Percentiles rank a stretch among this genome's conserved stretches.
These are phyloP conservation scores for Gymnocheta viridis DNA, from an alignment of 2,888 invertebrate genomes.

Conservation along the genomic window DNA sequence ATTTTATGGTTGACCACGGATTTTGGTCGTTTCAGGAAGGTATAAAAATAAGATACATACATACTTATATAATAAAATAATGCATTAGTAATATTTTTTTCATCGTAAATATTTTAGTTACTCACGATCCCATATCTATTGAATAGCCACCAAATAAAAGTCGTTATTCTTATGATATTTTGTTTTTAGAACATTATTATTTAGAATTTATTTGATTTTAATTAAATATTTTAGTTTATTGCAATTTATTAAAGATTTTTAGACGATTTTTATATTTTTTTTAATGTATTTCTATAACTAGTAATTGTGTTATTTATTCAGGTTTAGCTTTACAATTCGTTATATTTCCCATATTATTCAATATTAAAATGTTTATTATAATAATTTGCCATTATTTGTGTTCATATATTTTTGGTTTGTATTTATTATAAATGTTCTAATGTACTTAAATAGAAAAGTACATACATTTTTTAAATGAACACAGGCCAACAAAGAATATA, in stretches of 20 bases:
- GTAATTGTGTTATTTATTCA: conserved; percentile 5
- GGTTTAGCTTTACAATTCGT: conserved; percentile 54
- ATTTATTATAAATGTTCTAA: not conserved
- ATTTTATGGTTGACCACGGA: too few species aligned
- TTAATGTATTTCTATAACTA: conserved; percentile 16
- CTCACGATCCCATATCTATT: too few species aligned
- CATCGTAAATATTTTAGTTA: too few species aligned
- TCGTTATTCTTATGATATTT: not conserved
- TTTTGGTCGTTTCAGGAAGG: too few species aligned
- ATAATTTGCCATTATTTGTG: conserved; percentile 16
- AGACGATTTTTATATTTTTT: conserved; percentile 23
- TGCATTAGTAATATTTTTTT: too few species aligned
- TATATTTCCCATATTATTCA: conserved; percentile 39
- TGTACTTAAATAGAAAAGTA: not conserved
- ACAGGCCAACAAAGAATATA: too few species aligned
- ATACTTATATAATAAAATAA: too few species aligned
- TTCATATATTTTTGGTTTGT: conserved; percentile 9
- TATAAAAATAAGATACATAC: too few species aligned
- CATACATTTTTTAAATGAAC: too few species aligned
- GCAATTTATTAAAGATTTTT: conserved; percentile 34
- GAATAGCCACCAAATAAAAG: not conserved
- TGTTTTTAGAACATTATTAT: not conserved
- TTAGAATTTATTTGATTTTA: conserved; percentile 19
- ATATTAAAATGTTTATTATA: conserved; percentile 28
- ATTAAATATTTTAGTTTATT: conserved; percentile 46